These are phyloP conservation scores for Toxonevra muliebris DNA, from an alignment of 2,888 invertebrate genomes.

Conservation along the genomic window DNA sequence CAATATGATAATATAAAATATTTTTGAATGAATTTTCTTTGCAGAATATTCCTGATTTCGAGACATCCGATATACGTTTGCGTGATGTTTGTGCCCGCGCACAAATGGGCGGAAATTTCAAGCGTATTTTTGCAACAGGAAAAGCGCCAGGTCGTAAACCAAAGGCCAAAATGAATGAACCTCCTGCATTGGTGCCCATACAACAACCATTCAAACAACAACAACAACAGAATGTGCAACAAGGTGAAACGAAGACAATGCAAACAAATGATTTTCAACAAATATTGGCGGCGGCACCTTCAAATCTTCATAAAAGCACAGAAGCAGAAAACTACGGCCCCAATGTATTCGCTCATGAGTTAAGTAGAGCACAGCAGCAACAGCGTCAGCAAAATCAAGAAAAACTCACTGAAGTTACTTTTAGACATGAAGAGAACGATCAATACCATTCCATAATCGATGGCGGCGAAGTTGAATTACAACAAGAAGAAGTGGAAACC, in stretches of 20 bases:
- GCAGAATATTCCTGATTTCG: slow-evolving; percentile 78
- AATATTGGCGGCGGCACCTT: not conserved
- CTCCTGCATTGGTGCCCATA: slow-evolving; percentile 54
- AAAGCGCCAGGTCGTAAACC: slow-evolving; percentile 57
- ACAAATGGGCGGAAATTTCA: slow-evolving; percentile 60
- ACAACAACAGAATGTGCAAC: slow-evolving; percentile 10
- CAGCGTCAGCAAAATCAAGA: slow-evolving; percentile 28
- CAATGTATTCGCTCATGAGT: no score
- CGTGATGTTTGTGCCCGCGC: slow-evolving; percentile 69
- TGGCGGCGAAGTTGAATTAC: slow-evolving; percentile 41
- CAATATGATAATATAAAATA: not conserved
- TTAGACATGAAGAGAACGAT: slow-evolving; percentile 38
- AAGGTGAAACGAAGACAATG: slow-evolving; percentile 20
- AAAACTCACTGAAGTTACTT: slow-evolving; percentile 34
- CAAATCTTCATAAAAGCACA: no score
- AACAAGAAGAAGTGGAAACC: slow-evolving; percentile 43
- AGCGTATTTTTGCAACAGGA: slow-evolving; percentile 45
- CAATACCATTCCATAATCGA: slow-evolving; percentile 38
- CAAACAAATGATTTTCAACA: slow-evolving; percentile 28
- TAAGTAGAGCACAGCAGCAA: not conserved
- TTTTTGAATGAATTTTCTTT: slow-evolving; percentile 44
- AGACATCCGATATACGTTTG: slow-evolving; percentile 79
- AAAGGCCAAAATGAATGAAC: slow-evolving; percentile 47
- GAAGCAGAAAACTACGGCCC: no score
- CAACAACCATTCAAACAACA: slow-evolving; percentile 18